These are phyloP conservation scores for Bradypodion pumilum DNA, from an alignment of 2,797 vertebrate species.

Conservation along the genomic window DNA sequence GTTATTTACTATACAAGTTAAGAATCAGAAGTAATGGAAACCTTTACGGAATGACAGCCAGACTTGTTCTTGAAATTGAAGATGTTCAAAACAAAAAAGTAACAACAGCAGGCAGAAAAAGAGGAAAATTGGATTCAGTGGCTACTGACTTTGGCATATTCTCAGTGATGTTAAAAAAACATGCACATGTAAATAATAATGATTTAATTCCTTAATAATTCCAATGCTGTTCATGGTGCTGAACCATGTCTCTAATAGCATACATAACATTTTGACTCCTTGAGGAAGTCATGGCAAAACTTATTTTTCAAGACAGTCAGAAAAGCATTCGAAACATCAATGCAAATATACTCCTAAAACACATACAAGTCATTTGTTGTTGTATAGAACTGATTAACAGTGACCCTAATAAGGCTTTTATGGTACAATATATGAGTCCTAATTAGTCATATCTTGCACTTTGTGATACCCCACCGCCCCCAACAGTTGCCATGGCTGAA, in stretches of 20 bases:
- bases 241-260: neutral
- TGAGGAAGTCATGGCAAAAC: constrained; percentile 16
- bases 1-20: too few relatives aligned
- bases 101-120: neutral
- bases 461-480: too few relatives aligned
- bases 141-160: neutral
- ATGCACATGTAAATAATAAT: neutral
- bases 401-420: too few relatives aligned
- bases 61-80: neutral
- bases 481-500: too few relatives aligned
- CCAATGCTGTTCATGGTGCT: constrained; percentile 21
- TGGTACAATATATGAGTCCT: too few relatives aligned
- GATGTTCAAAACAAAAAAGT: neutral
- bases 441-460: too few relatives aligned
- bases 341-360: constrained; percentile 8
- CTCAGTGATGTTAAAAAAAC: neutral
- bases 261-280: constrained; percentile 19
- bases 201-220: neutral
- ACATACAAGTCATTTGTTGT: too few relatives aligned
- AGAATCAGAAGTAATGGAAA: neutral
- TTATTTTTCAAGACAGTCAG: too few relatives aligned
- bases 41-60: neutral
- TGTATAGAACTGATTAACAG: too few relatives aligned
- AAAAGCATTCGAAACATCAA: constrained; percentile 31
- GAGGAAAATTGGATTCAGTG: neutral